Conservation (phyloP, 2,888 invertebrate species). For the Stegana nigrithorax region DNA sequence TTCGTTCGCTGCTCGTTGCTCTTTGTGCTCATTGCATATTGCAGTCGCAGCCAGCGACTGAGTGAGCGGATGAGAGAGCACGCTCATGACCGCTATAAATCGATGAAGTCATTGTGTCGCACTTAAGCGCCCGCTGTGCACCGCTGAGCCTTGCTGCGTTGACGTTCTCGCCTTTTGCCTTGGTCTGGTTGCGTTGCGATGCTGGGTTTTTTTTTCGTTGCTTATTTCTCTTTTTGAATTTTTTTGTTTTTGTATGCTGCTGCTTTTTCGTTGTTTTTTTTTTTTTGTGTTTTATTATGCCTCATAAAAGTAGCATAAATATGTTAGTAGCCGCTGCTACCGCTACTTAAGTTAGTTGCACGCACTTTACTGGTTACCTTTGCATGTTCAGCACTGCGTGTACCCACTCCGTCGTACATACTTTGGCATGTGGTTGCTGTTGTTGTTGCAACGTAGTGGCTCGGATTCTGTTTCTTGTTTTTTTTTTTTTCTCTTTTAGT, state of each 20-base stretch:
- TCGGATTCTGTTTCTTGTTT: not conserved
- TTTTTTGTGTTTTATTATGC: constrained; percentile 54
- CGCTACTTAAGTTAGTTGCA: constrained; percentile 56
- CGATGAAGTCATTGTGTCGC: constrained; percentile 57
- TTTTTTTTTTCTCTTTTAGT: constrained; percentile 1
- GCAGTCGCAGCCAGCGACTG: too few species aligned
- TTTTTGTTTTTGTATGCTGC: constrained; percentile 6
- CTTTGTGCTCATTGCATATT: too few species aligned
- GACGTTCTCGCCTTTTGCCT: not conserved
- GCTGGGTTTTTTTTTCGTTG: constrained; percentile 26
- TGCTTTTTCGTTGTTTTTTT: constrained; percentile 35
- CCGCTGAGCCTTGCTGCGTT: not conserved
- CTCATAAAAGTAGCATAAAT: constrained; percentile 60
- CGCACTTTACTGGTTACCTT: too few species aligned
- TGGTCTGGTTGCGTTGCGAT: not conserved
- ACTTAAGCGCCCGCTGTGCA: constrained; percentile 24
- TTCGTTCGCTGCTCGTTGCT: too few species aligned
- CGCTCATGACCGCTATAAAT: constrained; percentile 56
- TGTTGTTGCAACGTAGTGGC: not conserved
- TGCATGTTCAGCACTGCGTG: too few species aligned
- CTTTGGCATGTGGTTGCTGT: constrained; percentile 10
- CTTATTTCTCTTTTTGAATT: constrained; percentile 46
- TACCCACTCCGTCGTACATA: too few species aligned
- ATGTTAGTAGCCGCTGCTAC: constrained; percentile 60
- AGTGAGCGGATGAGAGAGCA: too few species aligned